phyloP scores from a whole-genome alignment of 1,140 invertebrate genomes.

The Spodoptera frugiperda region DNA sequence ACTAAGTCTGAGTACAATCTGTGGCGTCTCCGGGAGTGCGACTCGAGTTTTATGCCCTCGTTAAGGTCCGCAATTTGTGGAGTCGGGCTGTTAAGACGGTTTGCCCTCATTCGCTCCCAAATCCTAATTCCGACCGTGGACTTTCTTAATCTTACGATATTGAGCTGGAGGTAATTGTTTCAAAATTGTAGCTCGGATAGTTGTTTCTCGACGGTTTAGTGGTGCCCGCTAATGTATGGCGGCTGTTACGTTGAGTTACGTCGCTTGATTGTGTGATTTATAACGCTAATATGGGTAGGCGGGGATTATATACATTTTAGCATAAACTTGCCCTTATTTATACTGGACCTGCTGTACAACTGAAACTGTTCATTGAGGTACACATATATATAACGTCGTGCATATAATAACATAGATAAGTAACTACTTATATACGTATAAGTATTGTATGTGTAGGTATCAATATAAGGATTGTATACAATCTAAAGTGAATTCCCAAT shows the following conservation, averaged over 20 bases:
- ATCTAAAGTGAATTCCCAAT: slow-evolving; percentile 23
- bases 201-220: slow-evolving; percentile 47
- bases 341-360: too few relatives aligned
- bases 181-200: slow-evolving; percentile 74
- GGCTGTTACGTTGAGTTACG: slow-evolving; percentile 29
- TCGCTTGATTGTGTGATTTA: slow-evolving; percentile 20
- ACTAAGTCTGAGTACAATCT: slow-evolving; percentile 84
- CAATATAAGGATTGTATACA: neutral
- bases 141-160: slow-evolving; percentile 85
- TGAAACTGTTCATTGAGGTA: too few relatives aligned
- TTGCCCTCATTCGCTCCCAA: slow-evolving; percentile 72
- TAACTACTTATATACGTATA: too few relatives aligned
- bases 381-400: too few relatives aligned
- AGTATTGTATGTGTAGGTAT: too few relatives aligned
- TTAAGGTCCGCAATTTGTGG: slow-evolving; percentile 86
- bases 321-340: too few relatives aligned
- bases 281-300: neutral
- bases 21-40: slow-evolving; percentile 79
- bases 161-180: slow-evolving; percentile 84
- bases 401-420: too few relatives aligned
- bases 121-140: slow-evolving; percentile 82
- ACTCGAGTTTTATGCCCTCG: slow-evolving; percentile 84
- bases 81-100: slow-evolving; percentile 80
- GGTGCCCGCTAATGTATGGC: slow-evolving; percentile 24
- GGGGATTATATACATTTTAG: too few relatives aligned